Percentiles rank a stretch among this genome's conserved stretches.
These are phyloP conservation scores for Pomatorhinus ruficollis DNA, from an alignment of 2,113 vertebrate genomes.

Conservation along the genomic window DNA sequence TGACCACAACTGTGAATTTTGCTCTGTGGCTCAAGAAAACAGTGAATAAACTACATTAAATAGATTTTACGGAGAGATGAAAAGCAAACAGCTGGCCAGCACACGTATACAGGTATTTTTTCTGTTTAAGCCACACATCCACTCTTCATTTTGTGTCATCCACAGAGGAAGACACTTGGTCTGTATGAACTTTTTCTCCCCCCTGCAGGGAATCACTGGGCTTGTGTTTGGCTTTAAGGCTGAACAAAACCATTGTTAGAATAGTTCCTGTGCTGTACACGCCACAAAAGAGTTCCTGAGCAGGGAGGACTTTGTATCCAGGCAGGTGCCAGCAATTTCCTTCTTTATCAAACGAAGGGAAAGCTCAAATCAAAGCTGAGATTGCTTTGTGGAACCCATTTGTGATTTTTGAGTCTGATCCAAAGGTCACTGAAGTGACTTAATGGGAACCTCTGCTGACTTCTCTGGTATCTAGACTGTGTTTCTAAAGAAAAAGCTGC, in stretches of 20 bases:
- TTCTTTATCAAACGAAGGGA: neutral
- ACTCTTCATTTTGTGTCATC: neutral
- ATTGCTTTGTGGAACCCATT: neutral
- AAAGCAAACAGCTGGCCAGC: neutral
- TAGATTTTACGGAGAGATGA: neutral
- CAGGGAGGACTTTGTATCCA: neutral
- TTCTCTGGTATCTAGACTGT: fast-evolving
- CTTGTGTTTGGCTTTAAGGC: neutral
- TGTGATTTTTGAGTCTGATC: neutral
- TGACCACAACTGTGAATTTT: neutral
- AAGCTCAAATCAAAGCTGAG: neutral
- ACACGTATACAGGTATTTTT: fast-evolving
- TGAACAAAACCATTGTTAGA: neutral
- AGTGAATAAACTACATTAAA: neutral
- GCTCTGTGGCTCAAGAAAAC: neutral
- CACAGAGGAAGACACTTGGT: fast-evolving
- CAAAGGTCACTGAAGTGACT: neutral
- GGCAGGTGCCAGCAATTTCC: neutral
- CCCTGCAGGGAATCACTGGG: neutral
- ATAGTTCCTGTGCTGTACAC: neutral
- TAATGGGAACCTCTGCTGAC: neutral
- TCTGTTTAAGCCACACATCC: neutral
- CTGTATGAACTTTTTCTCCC: neutral
- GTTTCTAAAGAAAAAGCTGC: neutral
- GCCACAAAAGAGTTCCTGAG: neutral